Percentiles rank a stretch among this genome's conserved stretches.
Evolutionary conservation across 2,113 vertebrate species (phyloP).

Genomic region (Argyrosomus japonicus): DNA sequence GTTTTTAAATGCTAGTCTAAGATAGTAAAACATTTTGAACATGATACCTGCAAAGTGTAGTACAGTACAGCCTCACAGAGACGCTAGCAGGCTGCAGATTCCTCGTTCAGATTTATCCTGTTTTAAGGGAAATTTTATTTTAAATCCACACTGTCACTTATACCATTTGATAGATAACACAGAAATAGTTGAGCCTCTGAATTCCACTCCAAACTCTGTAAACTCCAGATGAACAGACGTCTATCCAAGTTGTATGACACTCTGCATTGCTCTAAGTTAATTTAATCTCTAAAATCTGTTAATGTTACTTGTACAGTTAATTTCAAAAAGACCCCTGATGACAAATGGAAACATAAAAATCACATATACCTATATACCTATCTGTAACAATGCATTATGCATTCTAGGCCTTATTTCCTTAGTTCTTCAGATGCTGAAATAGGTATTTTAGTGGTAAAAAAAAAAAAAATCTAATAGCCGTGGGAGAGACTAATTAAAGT

Average conservation of each 20-base stretch:
- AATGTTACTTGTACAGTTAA: neutral
- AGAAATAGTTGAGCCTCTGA: neutral
- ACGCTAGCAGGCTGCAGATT: too few species aligned
- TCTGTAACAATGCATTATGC: neutral
- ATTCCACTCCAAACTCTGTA: neutral
- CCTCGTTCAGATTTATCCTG: neutral
- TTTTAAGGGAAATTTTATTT: neutral
- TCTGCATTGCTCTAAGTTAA: neutral
- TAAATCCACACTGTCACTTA: neutral
- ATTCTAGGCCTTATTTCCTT: conserved; percentile 1
- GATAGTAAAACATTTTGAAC: neutral
- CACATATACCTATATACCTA: too few species aligned
- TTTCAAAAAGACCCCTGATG: neutral
- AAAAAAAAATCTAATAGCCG: neutral
- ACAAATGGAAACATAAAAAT: conserved; percentile 3
- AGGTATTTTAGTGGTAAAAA: neutral
- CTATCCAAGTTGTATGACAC: neutral
- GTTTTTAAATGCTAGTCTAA: neutral
- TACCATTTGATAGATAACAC: neutral
- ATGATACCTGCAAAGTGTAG: neutral
- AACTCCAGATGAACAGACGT: conserved; percentile 4
- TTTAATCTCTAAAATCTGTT: conserved; percentile 2
- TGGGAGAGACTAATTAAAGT: conserved; percentile 46
- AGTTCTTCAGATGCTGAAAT: conserved; percentile 15
- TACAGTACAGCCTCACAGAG: too few species aligned